phyloP scores from a whole-genome alignment of 2,113 vertebrate species.

The Saccopteryx bilineata region DNA sequence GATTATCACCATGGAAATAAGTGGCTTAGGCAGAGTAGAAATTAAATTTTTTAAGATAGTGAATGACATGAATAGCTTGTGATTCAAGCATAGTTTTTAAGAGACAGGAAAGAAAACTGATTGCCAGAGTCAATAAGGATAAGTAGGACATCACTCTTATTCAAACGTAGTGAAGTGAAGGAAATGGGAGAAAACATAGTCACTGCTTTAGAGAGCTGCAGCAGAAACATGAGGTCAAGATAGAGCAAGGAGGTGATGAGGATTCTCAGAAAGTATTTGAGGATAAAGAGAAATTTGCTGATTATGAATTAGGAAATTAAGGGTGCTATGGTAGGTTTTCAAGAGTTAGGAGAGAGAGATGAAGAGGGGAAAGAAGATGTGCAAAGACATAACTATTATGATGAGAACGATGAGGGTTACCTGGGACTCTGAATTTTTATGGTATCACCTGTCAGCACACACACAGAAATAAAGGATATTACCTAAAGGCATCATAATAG shows the following conservation, averaged over 20 bases:
- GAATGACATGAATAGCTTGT: neutral
- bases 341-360: neutral
- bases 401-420: neutral
- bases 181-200: neutral
- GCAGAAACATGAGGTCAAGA: neutral
- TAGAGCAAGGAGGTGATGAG: neutral
- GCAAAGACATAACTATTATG: neutral
- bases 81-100: neutral
- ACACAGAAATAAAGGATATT: neutral
- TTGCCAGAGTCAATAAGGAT: neutral
- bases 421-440: neutral
- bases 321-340: neutral
- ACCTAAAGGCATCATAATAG: neutral
- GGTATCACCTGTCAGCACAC: neutral
- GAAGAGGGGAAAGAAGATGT: neutral
- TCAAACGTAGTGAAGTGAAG: neutral
- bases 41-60: neutral
- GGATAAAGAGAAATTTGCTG: neutral
- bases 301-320: neutral
- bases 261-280: neutral
- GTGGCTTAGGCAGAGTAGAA: neutral
- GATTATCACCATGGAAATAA: neutral
- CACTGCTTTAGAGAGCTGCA: neutral
- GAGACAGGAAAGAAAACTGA: neutral
- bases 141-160: neutral